Evolutionary conservation across 2,113 vertebrate genomes (phyloP).

Genomic region (Petroica traversi): DNA sequence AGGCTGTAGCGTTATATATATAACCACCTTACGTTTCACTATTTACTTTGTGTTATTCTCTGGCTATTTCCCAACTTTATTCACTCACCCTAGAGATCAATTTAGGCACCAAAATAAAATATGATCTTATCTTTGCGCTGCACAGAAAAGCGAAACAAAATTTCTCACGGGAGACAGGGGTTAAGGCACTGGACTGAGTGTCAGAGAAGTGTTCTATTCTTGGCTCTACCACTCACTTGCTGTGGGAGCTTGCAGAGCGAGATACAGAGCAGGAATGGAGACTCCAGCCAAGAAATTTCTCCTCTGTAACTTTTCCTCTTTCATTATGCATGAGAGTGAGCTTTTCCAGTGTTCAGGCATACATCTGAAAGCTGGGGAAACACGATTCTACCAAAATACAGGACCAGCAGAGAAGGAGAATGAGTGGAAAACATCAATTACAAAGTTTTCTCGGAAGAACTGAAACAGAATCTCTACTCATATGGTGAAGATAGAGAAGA

Average conservation of each 20-base stretch:
- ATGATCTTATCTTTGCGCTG: constrained; percentile 43
- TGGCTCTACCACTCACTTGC: constrained; percentile 60
- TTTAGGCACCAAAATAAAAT: constrained; percentile 58
- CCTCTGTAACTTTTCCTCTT: constrained; percentile 50
- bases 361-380: constrained; percentile 35
- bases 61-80: constrained; percentile 38
- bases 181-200: constrained; percentile 56
- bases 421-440: constrained; percentile 35
- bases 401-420: constrained; percentile 22
- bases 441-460: neutral
- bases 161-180: constrained; percentile 63
- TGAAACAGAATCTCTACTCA: neutral
- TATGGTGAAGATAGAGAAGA: neutral
- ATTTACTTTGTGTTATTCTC: constrained; percentile 36
- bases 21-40: constrained; percentile 10
- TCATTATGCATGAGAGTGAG: constrained; percentile 49
- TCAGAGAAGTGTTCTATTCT: constrained; percentile 66
- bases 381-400: neutral
- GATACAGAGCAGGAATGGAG: constrained; percentile 61
- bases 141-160: neutral
- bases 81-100: constrained; percentile 47
- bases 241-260: constrained; percentile 61
- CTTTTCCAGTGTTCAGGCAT: neutral
- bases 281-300: constrained; percentile 62
- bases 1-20: neutral